Evolutionary conservation across 2,888 invertebrate species (phyloP).

Genomic region (Himalopsyche tibetana): DNA sequence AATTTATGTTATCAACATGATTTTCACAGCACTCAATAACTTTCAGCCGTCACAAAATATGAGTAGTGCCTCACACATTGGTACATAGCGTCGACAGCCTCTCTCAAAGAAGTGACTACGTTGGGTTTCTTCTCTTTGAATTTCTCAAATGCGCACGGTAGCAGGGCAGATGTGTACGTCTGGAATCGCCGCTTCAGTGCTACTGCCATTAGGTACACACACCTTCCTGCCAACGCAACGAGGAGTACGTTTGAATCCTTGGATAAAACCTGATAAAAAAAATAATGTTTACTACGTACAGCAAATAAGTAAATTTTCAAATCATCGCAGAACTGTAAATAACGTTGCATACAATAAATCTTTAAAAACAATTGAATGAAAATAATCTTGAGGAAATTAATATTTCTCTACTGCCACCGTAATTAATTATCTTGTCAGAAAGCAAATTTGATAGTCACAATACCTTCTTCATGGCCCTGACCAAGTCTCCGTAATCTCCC

Average conservation of each 20-base stretch:
- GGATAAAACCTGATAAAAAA: slow-evolving; percentile 83
- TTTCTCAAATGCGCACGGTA: slow-evolving; percentile 91
- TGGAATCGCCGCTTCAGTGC: slow-evolving; percentile 93
- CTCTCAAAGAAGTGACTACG: slow-evolving; percentile 90
- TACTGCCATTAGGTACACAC: slow-evolving; percentile 87
- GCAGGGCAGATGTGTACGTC: slow-evolving; percentile 86
- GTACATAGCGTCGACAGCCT: slow-evolving; percentile 94
- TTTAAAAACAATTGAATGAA: too few species aligned
- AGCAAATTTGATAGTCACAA: slow-evolving; percentile 36
- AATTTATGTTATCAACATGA: too few species aligned
- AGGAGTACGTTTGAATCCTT: slow-evolving; percentile 98
- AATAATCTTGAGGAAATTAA: background rate
- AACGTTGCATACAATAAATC: too few species aligned
- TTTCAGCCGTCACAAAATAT: background rate
- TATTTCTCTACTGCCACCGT: background rate
- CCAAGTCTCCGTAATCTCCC: slow-evolving; percentile 94
- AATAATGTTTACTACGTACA: background rate
- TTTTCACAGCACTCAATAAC: too few species aligned
- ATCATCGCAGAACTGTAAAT: too few species aligned
- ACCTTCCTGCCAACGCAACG: slow-evolving; percentile 90
- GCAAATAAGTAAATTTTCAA: background rate
- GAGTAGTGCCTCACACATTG: slow-evolving; percentile 79
- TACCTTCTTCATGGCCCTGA: slow-evolving; percentile 91
- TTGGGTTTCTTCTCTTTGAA: slow-evolving; percentile 97
- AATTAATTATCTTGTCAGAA: background rate